Evolutionary conservation across 2,797 vertebrate genomes (phyloP).

Genomic region (Microchirus variegatus): DNA sequence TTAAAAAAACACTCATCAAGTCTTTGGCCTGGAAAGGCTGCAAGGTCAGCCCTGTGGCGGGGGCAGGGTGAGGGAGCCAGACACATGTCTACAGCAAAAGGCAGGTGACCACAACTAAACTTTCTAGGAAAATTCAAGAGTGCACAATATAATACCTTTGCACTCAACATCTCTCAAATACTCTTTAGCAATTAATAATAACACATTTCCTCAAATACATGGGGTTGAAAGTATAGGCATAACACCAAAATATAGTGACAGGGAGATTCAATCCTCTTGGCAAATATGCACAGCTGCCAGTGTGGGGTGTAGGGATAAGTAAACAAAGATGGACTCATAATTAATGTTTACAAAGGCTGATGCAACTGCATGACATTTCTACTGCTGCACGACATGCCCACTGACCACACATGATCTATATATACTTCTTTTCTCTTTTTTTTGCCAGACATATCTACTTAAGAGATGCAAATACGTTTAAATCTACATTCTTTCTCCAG

Average conservation of each 20-base stretch:
- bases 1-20: conserved; percentile 78
- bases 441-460: conserved; percentile 48
- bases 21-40: conserved; percentile 79
- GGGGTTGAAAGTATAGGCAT: conserved; percentile 61
- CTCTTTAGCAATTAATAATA: conserved; percentile 59
- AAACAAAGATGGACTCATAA: conserved; percentile 85
- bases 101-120: conserved; percentile 69
- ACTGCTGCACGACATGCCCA: conserved; percentile 69
- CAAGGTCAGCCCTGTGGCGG: conserved; percentile 73
- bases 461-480: conserved; percentile 49
- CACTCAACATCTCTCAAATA: conserved; percentile 4
- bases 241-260: conserved; percentile 78
- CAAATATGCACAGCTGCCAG: conserved; percentile 89
- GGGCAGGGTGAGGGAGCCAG: conserved; percentile 64
- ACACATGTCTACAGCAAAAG: conserved; percentile 76
- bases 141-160: conserved; percentile 15
- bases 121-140: conserved; percentile 40
- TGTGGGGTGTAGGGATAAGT: conserved; percentile 77
- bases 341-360: conserved; percentile 87
- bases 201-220: conserved; percentile 55
- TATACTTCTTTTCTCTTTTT: conserved; percentile 56
- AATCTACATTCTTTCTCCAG: conserved; percentile 44
- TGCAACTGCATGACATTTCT: conserved; percentile 83
- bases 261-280: conserved; percentile 84
- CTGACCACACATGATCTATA: conserved; percentile 71